Evolutionary conservation across 2,113 vertebrate species (phyloP), one percentile per base, ranked within the genome.

Genomic region (Murina feae): DNA sequence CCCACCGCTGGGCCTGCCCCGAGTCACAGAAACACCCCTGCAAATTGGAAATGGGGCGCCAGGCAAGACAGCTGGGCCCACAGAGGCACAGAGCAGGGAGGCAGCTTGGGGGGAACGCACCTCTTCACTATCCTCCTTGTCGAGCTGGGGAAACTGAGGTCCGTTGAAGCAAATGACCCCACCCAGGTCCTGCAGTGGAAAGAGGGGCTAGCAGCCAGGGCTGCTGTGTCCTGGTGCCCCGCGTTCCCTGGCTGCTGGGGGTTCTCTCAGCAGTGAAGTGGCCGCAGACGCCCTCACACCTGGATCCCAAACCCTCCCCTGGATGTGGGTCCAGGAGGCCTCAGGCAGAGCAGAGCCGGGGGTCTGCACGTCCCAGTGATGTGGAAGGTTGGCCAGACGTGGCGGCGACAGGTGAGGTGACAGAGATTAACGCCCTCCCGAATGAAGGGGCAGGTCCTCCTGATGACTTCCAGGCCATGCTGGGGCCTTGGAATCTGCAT

Each of bases 1-100:
- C 86, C 53, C 30, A 92, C 95, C 95, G 86, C 87, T 79, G 93
- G 93, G 89, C 97, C 80, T 87, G 83, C 79, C 94, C 96, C 92
- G 80, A 97, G 81, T 85, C 86, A 80, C 75, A 60, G 74, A 68
- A 63, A 74, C 44, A 72, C 65, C 79, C 72, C 0, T 5, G 83
- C 84, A 94, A 85, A 88, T 94, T 72, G 89, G 65, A 80, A 90
- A 58, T 13, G 42, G 74, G 47, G 75, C 10, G 0, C 3, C 3
- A 49, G 75, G 65, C 69, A 63, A 55, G 84, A 60, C 78, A 42
- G 28, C 30, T 1, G 5, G 44, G 30, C 75, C 83, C 14, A 0
- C 0, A 5, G 35, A 28, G n/a, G 55, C n/a, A 14, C 35, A 42
- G 18, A 35, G 30, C 4, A 37, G 66, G 21, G 39, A 2, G 8